Conservation (phyloP, 64 coral and sea anemone species). For the Dendrophyllia cribrosa region DNA sequence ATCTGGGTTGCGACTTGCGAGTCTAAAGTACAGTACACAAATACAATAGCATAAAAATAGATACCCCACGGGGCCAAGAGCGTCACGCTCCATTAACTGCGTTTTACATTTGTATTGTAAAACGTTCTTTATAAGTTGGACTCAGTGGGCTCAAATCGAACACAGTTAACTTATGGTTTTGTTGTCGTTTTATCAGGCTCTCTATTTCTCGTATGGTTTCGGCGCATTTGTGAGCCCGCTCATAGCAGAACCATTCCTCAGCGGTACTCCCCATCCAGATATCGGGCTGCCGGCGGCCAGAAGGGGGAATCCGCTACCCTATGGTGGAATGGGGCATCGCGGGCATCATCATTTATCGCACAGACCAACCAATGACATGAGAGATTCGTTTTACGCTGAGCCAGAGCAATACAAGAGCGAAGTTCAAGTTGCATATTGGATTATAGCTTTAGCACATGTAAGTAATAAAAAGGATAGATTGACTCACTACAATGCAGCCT, state of each 20-base stretch:
- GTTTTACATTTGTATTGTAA: no score
- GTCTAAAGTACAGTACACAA: no score
- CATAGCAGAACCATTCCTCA: constrained; percentile 95
- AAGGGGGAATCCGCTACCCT: constrained; percentile 70
- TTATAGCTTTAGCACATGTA: constrained; percentile 93
- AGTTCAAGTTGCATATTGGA: constrained; percentile 95
- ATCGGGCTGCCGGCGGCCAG: constrained; percentile 66
- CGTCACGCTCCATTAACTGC: no score
- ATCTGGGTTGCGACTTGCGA: no score
- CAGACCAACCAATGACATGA: constrained; percentile 61
- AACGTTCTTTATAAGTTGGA: no score
- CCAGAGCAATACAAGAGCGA: constrained; percentile 78
- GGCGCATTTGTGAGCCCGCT: constrained; percentile 95
- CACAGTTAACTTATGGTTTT: not conserved
- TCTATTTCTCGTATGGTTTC: constrained; percentile 95
- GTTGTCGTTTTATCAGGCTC: constrained; percentile 51
- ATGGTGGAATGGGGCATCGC: constrained; percentile 71
- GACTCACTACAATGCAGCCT: no score
- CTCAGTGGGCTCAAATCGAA: no score
- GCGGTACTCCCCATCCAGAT: constrained; percentile 84
- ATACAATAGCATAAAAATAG: no score
- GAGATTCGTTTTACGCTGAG: constrained; percentile 43
- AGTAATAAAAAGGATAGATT: not conserved
- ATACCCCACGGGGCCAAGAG: no score
- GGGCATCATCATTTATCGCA: constrained; percentile 74